phyloP scores from a whole-genome alignment of 2,888 invertebrate species.

The Gasteruption jaculator region DNA sequence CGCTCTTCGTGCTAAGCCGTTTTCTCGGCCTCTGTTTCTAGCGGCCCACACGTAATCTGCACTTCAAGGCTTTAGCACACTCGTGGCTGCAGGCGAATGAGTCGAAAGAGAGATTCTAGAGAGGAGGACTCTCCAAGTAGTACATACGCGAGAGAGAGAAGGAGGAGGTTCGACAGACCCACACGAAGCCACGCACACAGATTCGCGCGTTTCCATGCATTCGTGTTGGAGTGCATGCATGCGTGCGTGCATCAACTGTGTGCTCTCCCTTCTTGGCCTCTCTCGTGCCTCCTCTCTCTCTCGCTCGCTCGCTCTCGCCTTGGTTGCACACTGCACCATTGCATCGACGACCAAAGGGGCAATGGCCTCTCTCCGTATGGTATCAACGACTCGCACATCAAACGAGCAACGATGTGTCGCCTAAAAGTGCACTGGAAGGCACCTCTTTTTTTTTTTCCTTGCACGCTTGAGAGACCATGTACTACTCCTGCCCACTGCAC shows the following conservation, averaged over 20 bases:
- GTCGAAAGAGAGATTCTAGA: too few species aligned
- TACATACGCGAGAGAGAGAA: slow-evolving; percentile 16
- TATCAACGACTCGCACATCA: slow-evolving; percentile 24
- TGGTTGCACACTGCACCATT: slow-evolving; percentile 41
- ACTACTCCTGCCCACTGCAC: too few species aligned
- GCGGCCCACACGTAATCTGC: slow-evolving; percentile 31
- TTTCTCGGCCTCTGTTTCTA: slow-evolving; percentile 4
- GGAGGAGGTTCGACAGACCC: slow-evolving; percentile 10
- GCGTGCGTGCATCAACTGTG: slow-evolving; percentile 13
- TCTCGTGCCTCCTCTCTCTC: slow-evolving; percentile 4
- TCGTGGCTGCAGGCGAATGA: too few species aligned
- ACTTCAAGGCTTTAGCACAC: slow-evolving; percentile 33
- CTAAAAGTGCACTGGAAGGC: too few species aligned
- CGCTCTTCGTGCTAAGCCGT: too few species aligned
- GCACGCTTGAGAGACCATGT: too few species aligned
- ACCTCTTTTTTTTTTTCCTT: too few species aligned
- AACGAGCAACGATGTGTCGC: too few species aligned
- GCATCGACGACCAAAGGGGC: slow-evolving; percentile 28
- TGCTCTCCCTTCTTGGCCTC: background rate
- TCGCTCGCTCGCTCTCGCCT: slow-evolving; percentile 12
- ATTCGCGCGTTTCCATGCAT: slow-evolving; percentile 8
- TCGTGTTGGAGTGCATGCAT: too few species aligned
- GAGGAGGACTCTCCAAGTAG: too few species aligned
- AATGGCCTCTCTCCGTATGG: slow-evolving; percentile 32
- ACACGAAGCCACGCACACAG: slow-evolving; percentile 7